These are phyloP conservation scores for Leptinotarsa haldemani DNA, from an alignment of 2,888 invertebrate species.

Conservation along the genomic window DNA sequence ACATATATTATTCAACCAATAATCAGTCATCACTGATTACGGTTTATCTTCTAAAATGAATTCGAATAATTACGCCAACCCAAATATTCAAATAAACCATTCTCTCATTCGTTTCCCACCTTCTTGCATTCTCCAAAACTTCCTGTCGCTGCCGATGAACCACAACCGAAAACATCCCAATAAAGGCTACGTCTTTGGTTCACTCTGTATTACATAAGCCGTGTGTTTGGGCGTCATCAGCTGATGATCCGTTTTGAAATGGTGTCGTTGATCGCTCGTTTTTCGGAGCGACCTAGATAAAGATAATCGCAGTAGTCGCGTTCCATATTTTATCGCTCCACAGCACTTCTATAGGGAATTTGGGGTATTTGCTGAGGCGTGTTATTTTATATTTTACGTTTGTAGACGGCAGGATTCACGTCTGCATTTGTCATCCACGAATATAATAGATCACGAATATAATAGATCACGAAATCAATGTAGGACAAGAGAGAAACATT, in stretches of 20 bases:
- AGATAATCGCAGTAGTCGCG: constrained; percentile 1
- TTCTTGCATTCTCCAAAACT: no score
- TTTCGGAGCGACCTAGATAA: constrained; percentile 15
- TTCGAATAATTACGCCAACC: constrained; percentile 10
- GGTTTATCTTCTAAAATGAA: not conserved
- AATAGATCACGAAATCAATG: not conserved
- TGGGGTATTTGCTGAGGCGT: constrained; percentile 6
- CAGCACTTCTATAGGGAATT: constrained; percentile 16
- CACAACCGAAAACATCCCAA: not conserved
- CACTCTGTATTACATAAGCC: constrained; percentile 10
- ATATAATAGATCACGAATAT: not conserved
- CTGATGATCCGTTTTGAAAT: constrained; percentile 7
- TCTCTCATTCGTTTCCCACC: not conserved
- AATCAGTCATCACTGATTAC: not conserved
- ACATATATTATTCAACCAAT: not conserved
- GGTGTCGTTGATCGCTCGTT: not conserved
- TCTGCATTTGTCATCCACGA: not conserved
- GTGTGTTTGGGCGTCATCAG: not conserved
- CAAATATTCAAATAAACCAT: not conserved
- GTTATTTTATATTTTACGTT: not conserved
- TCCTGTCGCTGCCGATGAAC: no score
- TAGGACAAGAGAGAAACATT: not conserved
- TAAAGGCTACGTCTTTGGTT: not conserved
- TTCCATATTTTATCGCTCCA: constrained; percentile 8
- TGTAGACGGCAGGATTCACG: not conserved